Evolutionary conservation across 2,888 invertebrate genomes (phyloP).

Genomic region (Odontocolon sp.): DNA sequence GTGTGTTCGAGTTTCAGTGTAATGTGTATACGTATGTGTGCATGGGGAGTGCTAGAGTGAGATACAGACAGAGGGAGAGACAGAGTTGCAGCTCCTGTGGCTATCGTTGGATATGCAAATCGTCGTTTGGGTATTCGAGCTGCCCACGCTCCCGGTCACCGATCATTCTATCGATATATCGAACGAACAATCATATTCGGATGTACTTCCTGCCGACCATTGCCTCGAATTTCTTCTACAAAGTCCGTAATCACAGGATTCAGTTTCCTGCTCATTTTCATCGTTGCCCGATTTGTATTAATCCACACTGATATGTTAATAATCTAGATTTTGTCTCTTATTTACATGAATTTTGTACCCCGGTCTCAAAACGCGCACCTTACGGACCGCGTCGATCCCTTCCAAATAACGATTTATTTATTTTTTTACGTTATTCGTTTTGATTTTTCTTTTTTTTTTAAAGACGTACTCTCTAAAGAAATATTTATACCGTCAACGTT

Average conservation of each 20-base stretch:
- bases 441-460: neutral
- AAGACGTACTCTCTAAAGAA: neutral
- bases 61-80: neutral
- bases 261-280: neutral
- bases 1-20: slow-evolving; percentile 57
- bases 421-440: too few species aligned
- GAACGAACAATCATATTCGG: neutral
- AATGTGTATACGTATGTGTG: slow-evolving; percentile 12
- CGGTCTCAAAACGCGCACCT: neutral
- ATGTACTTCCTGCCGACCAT: neutral
- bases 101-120: slow-evolving; percentile 56
- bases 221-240: neutral
- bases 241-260: neutral
- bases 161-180: slow-evolving; percentile 23
- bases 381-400: neutral
- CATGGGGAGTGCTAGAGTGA: slow-evolving; percentile 8
- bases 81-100: slow-evolving; percentile 3
- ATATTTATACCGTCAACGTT: neutral
- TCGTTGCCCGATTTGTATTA: slow-evolving; percentile 8
- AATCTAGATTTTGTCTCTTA: slow-evolving; percentile 39
- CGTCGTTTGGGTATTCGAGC: slow-evolving; percentile 26
- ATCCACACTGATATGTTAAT: slow-evolving; percentile 57
- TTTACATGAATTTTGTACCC: slow-evolving; percentile 50
- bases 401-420: slow-evolving; percentile 4
- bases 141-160: slow-evolving; percentile 24